A percentile compares a stretch with the other conserved stretches of the same genome.
These are phyloP conservation scores for Thereva unica DNA, from an alignment of 2,888 invertebrate genomes.

Conservation along the genomic window DNA sequence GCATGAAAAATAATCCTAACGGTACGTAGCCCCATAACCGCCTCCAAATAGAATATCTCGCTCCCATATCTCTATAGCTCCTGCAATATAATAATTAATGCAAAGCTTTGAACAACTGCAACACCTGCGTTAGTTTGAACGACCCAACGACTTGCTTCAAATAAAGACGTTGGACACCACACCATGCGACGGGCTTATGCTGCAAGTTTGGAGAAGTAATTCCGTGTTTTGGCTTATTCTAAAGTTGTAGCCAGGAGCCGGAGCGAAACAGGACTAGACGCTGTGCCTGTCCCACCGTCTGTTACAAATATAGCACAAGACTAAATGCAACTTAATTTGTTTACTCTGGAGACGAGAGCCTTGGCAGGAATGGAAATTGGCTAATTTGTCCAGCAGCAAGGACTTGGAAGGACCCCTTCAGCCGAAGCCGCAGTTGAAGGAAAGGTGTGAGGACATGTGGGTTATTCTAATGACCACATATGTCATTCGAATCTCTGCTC, in stretches of 20 bases:
- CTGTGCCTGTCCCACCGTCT: slow-evolving; percentile 19
- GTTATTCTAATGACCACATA: slow-evolving; percentile 26
- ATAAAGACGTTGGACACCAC: slow-evolving; percentile 14
- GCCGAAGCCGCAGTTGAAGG: not conserved
- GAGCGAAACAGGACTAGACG: too few relatives aligned
- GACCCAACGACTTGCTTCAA: slow-evolving; percentile 46
- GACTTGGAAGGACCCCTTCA: slow-evolving; percentile 5
- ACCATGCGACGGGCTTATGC: slow-evolving; percentile 3
- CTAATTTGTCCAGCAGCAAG: slow-evolving; percentile 37
- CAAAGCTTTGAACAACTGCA: slow-evolving; percentile 59
- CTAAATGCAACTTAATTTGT: slow-evolving; percentile 36
- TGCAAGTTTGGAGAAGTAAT: slow-evolving; percentile 20
- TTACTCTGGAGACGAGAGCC: slow-evolving; percentile 23
- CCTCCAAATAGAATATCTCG: slow-evolving; percentile 18
- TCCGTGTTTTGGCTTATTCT: slow-evolving; percentile 9
- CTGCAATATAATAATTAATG: slow-evolving; percentile 58
- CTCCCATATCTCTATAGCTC: slow-evolving; percentile 32
- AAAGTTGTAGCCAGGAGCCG: too few relatives aligned
- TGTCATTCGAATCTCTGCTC: not conserved
- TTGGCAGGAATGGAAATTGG: slow-evolving; percentile 40
- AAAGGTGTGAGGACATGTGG: not conserved
- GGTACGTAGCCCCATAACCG: slow-evolving; percentile 7
- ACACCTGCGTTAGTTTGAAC: slow-evolving; percentile 58
- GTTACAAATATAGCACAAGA: slow-evolving; percentile 24
- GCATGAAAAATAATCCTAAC: slow-evolving; percentile 24